phyloP scores from a whole-genome alignment of 2,113 vertebrate genomes.

The Zosterops hypoxanthus region DNA sequence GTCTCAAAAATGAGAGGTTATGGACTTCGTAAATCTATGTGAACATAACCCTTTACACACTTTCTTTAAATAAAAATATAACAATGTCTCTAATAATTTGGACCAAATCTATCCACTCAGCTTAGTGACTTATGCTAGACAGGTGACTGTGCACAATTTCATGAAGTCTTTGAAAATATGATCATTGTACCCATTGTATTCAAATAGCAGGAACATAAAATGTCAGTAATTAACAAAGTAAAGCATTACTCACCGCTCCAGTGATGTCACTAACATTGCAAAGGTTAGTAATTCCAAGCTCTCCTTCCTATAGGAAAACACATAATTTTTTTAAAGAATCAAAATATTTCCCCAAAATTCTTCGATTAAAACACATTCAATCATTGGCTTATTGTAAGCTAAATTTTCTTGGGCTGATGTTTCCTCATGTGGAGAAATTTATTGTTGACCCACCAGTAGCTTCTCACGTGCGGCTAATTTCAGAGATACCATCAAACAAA shows the following conservation, averaged over 20 bases:
- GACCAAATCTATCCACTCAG: background rate
- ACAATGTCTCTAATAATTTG: background rate
- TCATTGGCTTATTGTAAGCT: background rate
- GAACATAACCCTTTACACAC: background rate
- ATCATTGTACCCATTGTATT: background rate
- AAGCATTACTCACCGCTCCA: slow-evolving; percentile 64
- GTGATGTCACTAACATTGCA: slow-evolving; percentile 64
- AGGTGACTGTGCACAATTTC: background rate
- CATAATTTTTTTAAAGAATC: background rate
- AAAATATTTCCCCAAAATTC: background rate
- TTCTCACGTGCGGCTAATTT: background rate
- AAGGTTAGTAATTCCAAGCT: slow-evolving; percentile 9
- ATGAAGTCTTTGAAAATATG: background rate
- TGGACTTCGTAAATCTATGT: background rate
- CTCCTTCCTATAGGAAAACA: slow-evolving; percentile 53
- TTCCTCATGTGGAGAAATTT: background rate
- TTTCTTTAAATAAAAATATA: background rate
- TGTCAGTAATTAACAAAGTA: background rate
- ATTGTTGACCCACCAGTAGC: background rate
- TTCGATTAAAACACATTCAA: background rate
- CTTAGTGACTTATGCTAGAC: background rate
- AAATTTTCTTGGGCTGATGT: background rate
- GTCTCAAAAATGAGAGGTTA: background rate
- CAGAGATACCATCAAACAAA: background rate
- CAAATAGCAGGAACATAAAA: background rate